Percentiles rank a stretch among this genome's conserved stretches.
These are phyloP conservation scores for Bombyx mandarina DNA, from an alignment of 1,140 invertebrate genomes.

Conservation along the genomic window DNA sequence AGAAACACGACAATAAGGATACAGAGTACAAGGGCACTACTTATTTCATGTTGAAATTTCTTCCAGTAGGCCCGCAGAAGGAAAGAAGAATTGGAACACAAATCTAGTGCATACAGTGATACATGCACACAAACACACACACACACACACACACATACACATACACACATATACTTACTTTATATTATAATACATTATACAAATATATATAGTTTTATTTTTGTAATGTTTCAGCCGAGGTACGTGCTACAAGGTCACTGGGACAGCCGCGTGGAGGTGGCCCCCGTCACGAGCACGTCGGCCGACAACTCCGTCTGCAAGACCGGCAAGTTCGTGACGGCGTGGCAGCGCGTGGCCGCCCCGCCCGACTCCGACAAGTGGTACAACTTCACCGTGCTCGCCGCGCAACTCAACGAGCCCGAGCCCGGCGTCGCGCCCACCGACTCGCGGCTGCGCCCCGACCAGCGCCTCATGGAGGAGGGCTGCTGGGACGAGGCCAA, in stretches of 20 bases:
- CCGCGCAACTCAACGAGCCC: conserved; percentile 95
- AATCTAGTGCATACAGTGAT: too few relatives aligned
- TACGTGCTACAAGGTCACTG: conserved; percentile 93
- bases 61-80: too few relatives aligned
- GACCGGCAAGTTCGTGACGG: conserved; percentile 85
- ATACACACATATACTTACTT: neutral
- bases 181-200: neutral
- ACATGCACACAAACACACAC: too few relatives aligned
- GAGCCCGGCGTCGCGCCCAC: conserved; percentile 96
- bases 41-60: too few relatives aligned
- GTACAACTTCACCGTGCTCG: conserved; percentile 96
- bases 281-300: conserved; percentile 85
- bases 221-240: conserved; percentile 53
- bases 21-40: too few relatives aligned
- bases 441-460: conserved; percentile 93
- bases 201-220: neutral
- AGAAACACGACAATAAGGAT: too few relatives aligned
- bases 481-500: conserved; percentile 98
- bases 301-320: conserved; percentile 91
- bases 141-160: too few relatives aligned
- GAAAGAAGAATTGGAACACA: too few relatives aligned
- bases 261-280: conserved; percentile 96
- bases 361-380: conserved; percentile 82
- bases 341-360: conserved; percentile 89
- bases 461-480: conserved; percentile 98